Conservation (phyloP, 2,888 invertebrate species). For the Hymenopus coronatus region DNA sequence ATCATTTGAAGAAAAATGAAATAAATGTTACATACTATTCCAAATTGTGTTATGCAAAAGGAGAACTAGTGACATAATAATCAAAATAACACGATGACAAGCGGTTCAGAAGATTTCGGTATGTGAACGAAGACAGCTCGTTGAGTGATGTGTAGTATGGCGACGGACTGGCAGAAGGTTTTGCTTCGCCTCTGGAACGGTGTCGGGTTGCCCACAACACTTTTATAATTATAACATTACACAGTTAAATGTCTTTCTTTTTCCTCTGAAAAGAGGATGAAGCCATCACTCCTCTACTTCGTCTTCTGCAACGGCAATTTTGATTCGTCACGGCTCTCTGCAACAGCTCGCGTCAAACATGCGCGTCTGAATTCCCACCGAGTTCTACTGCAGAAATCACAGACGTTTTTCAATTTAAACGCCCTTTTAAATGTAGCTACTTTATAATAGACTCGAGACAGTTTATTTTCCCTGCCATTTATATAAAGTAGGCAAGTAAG, state of each 20-base stretch:
- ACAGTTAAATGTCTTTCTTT: not conserved
- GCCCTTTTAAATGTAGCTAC: no score
- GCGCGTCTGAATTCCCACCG: not conserved
- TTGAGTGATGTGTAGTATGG: not conserved
- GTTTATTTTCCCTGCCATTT: no score
- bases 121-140: not conserved
- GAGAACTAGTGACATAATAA: no score
- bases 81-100: not conserved
- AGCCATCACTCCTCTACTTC: not conserved
- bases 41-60: no score
- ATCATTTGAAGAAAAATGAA: no score
- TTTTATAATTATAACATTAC: not conserved
- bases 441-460: no score
- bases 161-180: not conserved
- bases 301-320: not conserved
- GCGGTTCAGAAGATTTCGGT: not conserved
- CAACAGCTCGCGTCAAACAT: conserved; percentile 1
- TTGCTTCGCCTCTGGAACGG: not conserved
- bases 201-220: not conserved
- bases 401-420: no score
- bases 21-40: no score
- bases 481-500: no score
- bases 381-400: not conserved
- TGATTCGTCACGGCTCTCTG: conserved; percentile 12
- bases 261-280: not conserved